Base-by-base conservation (phyloP, 2,888 invertebrate species). In the Tachystola acroxantha region DNA sequence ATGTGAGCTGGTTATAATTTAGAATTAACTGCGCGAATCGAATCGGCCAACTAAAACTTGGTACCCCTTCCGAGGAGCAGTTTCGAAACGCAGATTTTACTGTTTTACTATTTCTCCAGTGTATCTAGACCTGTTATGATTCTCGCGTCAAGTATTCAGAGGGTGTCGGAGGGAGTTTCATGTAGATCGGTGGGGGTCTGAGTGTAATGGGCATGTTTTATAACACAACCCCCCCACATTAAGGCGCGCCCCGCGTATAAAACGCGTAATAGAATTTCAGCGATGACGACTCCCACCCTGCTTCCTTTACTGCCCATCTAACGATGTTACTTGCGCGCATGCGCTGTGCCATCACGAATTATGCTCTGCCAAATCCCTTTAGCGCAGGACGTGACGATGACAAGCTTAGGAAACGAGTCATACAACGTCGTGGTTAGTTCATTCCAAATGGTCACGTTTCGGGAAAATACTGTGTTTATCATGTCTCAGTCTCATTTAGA, bases 231-330 rank as follows among this genome's bases (percentile, higher is more conserved):
- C 70, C 72, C 64, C 62, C 58, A 63, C 66, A 73, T 75, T 72
- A 76, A 72, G 75, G 73, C 73, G 65, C 69, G 69, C 71, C 73
- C 66, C 69, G 70, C 67, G 76, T 78, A 80, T 82, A 81, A 80
- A 82, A 78, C 74, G 76, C 67, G 79, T 84, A 84, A 84, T 84
- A 84, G 84, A 84, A 84, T 84, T 84, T 75, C 77, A 69, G 71
- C 61, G 73, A 72, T 71, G 76, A 75, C 70, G 62, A 62, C 57
- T 61, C 53, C 64, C 51, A 20, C 48, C 40, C 44, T 40, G 48
- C 48, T 45, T 53, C 47, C 52, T 60, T 53, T 51, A 58, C 54
- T 73, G 76, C 64, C 70, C 74, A 69, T 74, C 66, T 84, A 82
- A 82, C 76, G 79, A 79, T 66, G 75, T 81, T 80, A 77, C 62